Evolutionary conservation across 2,113 vertebrate genomes (phyloP), one percentile per base, ranked within the genome.

Genomic region (Trematocara marginatum): DNA sequence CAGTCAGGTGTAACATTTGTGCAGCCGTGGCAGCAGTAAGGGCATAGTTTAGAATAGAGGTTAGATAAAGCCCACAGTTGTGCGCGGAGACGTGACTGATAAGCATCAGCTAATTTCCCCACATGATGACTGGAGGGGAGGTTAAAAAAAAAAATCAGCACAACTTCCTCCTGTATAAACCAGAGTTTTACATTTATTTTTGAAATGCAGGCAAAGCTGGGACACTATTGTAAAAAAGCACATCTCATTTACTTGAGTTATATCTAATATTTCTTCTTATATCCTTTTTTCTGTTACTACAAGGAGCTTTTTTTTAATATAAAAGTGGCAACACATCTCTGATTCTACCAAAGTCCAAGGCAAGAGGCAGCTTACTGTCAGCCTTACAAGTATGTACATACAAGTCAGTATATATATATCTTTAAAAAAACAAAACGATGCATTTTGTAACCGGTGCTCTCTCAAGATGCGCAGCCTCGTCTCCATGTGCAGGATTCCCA

Each of bases 241-340:
- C 15, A 31, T 42, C 26, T 82, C 20, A 76, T 79, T 71, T 4
- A 54, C 26, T 51, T 29, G 10, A 57, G 9, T 3, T 89, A 10
- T 13, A 69, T 20, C 76, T 81, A 16, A 66, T 31, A 16, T 47
- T 54, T 81, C 20, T 54, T 9, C n/a, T 78, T 1, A 56, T 35
- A 6, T 56, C 6, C 35, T 45, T 18, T 18, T 45, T 26, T 56
- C 26, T 49, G n/a, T 79, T 40, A 82, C 16, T 6, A 79, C 49
- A 78, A 34, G 54, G 52, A 85, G 23, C 29, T 26, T 34, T 9
- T 12, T 61, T 56, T 13, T 54, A 10, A 1, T 91, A 92, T 81
- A 92, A 93, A 93, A 95, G 92, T 93, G 92, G 88, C 91, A 86
- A 90, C 76, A 86, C 80, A 80, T 88, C 29, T 80, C 71, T 84